Evolutionary conservation across 2,888 invertebrate species (phyloP), one percentile per base, ranked within the genome.

Genomic region (Pegoplata infirma): DNA sequence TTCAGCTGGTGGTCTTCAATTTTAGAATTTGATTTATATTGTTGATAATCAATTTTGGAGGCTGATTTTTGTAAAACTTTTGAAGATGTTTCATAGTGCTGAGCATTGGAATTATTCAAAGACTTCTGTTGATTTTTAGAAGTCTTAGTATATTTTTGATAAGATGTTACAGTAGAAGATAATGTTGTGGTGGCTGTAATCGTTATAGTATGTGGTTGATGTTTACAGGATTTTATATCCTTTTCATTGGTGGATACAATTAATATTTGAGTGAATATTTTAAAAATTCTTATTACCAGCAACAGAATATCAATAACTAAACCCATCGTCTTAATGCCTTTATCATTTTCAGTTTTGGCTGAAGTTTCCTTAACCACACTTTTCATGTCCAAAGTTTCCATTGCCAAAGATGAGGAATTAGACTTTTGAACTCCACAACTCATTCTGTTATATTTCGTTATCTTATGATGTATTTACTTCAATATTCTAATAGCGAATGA

Each of bases 261-360:
- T 23, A 40, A 51, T 10, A 49, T 36, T 25, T 69, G 21, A 5
- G 40, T 5, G n/a, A 53, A 28, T 25, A 71, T 16, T 55, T 36
- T 46, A 28, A 71, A 19, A 25, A 63, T 40, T 47, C 61, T 32
- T 14, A 71, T 32, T 5, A 63, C 8, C 44, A 63, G 21, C 5
- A 63, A 16, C 19, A 63, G 23, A 61, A 71, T 55, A 16, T n/a
- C n/a, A 12, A 69, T 32, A 16, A 71, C 5, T 5, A 44, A n/a
- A n/a, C n/a, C n/a, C n/a, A n/a, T n/a, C n/a, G 10, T 12, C 2
- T 47, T 17, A 3, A 61, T 14, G 12, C 25, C 6, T 28, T 47
- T 47, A 12, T 47, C 28, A 8, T 61, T 5, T 3, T 1, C 5
- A 3, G n/a, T 7, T 61, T 47, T 61, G 5, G 44, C 8, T 5